Conservation (phyloP, 2,113 vertebrate species). For the Micromys minutus region DNA sequence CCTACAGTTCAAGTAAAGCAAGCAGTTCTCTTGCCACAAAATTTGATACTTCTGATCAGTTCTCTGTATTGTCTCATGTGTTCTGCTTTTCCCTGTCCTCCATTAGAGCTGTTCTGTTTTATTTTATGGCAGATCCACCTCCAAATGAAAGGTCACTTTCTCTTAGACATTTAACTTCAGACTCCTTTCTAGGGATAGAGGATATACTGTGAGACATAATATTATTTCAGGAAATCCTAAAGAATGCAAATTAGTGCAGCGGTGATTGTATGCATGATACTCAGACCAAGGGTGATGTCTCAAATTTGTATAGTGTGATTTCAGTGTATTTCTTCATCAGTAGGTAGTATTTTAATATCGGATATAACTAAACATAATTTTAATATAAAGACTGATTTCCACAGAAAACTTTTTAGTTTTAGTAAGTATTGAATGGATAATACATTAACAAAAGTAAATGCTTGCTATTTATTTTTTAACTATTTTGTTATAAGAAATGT, state of each 20-base stretch:
- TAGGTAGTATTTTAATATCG: not conserved
- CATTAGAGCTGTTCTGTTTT: not conserved
- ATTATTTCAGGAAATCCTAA: slow-evolving; percentile 16
- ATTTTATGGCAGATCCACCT: not conserved
- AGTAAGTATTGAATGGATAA: not conserved
- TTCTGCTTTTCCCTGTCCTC: not conserved
- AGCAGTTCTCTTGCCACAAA: not conserved
- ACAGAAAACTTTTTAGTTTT: not conserved
- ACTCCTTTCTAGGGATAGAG: not conserved
- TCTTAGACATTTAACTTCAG: slow-evolving; percentile 23
- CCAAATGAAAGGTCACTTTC: slow-evolving; percentile 40
- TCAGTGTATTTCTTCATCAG: slow-evolving; percentile 24
- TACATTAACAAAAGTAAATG: slow-evolving; percentile 28
- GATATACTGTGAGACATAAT: not conserved
- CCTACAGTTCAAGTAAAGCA: not conserved
- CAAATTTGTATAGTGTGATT: slow-evolving; percentile 14
- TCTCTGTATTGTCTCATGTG: not conserved
- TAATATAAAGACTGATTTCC: slow-evolving; percentile 15
- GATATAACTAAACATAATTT: not conserved
- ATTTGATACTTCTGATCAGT: not conserved
- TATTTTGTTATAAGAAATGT: not conserved
- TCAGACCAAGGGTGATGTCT: not conserved
- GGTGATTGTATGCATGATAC: not conserved
- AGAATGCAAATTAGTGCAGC: not conserved
- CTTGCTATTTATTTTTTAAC: slow-evolving; percentile 4